Conservation (phyloP, 2,113 vertebrate genomes). For the Glaucomys volans region DNA sequence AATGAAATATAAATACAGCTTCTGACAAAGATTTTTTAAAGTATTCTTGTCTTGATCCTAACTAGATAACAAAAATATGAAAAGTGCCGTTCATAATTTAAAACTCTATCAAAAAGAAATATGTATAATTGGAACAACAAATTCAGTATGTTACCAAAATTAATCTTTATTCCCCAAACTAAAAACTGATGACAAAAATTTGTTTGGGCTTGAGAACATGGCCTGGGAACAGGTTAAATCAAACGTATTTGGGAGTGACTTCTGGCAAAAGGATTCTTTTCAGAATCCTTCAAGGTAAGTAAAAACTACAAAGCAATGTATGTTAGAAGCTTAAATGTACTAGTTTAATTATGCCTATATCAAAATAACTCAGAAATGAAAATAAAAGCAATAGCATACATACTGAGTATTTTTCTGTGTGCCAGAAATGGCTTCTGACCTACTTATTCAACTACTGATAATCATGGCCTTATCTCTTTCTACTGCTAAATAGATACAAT, state of each 20-base stretch:
- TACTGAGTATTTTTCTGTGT: background rate
- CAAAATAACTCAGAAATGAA: conserved; percentile 13
- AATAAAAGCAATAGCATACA: background rate
- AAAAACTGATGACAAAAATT: background rate
- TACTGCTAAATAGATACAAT: background rate
- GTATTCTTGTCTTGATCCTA: background rate
- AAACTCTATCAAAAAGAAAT: conserved; percentile 22
- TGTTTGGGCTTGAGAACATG: background rate
- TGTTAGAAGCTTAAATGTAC: background rate
- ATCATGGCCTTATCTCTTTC: background rate
- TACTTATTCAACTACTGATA: background rate
- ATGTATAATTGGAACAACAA: background rate
- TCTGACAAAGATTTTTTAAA: background rate
- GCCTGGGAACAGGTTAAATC: background rate
- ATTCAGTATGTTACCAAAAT: background rate
- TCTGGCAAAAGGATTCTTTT: background rate
- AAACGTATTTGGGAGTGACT: conserved; percentile 11
- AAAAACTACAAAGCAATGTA: conserved; percentile 9
- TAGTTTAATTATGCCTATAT: background rate
- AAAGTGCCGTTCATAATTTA: conserved; percentile 7
- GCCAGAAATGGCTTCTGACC: background rate
- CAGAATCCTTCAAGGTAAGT: background rate
- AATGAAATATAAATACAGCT: background rate
- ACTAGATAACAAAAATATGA: conserved; percentile 28
- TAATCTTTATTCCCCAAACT: conserved; percentile 31